Evolutionary conservation across 2,113 vertebrate species (phyloP).

Genomic region (Charadrius vociferus): DNA sequence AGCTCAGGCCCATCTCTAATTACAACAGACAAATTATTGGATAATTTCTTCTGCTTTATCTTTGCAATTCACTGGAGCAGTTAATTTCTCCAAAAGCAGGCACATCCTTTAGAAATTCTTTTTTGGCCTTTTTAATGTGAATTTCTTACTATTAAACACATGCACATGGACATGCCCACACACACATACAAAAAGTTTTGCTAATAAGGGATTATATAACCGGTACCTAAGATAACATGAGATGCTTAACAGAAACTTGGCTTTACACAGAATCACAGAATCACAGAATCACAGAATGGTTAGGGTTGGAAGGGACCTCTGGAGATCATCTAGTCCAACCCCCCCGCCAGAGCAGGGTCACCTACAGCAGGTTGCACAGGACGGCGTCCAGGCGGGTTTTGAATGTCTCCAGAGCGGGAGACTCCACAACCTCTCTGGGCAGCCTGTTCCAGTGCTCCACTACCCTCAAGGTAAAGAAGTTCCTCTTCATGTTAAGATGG

Average conservation of each 20-base stretch:
- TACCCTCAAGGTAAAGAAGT: too few species aligned
- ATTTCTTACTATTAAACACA: constrained; percentile 54
- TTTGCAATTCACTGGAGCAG: constrained; percentile 79
- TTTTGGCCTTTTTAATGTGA: constrained; percentile 66
- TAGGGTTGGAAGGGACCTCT: too few species aligned
- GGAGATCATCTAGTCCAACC: too few species aligned
- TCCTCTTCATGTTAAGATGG: too few species aligned
- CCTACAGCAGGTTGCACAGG: too few species aligned
- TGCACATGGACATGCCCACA: neutral
- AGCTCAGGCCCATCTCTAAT: constrained; percentile 54
- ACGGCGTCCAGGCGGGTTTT: too few species aligned
- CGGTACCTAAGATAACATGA: constrained; percentile 50
- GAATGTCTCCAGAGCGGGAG: too few species aligned
- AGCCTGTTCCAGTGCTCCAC: too few species aligned
- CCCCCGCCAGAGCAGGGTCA: too few species aligned
- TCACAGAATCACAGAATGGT: too few species aligned
- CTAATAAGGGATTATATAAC: constrained; percentile 66
- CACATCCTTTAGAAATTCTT: constrained; percentile 70
- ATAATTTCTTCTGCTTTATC: constrained; percentile 81
- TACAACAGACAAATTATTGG: constrained; percentile 75
- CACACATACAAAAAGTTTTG: neutral
- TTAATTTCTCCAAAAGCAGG: constrained; percentile 76
- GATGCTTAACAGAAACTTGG: constrained; percentile 63
- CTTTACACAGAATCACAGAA: too few species aligned
- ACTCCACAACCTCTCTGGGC: too few species aligned